A percentile compares a stretch with the other conserved stretches of the same genome.
Conservation (phyloP, 1,140 invertebrate species). For the Colletes gigas region DNA sequence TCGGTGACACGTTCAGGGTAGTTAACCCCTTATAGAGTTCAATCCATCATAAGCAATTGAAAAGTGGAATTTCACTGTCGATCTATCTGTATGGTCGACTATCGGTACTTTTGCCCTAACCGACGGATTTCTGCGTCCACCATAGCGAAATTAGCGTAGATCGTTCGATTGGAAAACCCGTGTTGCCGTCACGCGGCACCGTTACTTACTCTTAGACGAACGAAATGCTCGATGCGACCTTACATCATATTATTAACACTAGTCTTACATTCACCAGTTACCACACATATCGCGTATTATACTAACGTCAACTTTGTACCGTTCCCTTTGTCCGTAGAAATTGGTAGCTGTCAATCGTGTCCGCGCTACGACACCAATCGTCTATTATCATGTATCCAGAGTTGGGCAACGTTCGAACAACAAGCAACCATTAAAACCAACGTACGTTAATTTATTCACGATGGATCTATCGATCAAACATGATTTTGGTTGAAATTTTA, state of each 20-base stretch:
- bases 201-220: constrained; percentile 6
- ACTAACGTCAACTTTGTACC: constrained; percentile 37
- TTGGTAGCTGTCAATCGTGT: constrained; percentile 36
- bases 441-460: no score
- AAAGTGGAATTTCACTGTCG: no score
- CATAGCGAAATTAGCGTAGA: neutral
- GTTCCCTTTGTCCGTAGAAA: constrained; percentile 39
- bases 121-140: neutral
- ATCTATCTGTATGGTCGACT: no score
- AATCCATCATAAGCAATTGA: no score
- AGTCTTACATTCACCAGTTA: constrained; percentile 67
- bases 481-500: no score
- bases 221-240: constrained; percentile 12
- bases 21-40: no score
- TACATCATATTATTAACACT: constrained; percentile 60
- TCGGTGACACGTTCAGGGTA: no score
- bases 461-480: no score
- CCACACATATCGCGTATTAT: constrained; percentile 63
- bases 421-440: no score
- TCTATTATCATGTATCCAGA: neutral
- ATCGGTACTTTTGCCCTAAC: no score
- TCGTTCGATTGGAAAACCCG: constrained; percentile 3
- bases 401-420: no score
- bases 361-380: constrained; percentile 18
- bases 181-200: neutral